Base-by-base conservation (phyloP, 2,888 invertebrate species). In the Lasioglossum morio region DNA sequence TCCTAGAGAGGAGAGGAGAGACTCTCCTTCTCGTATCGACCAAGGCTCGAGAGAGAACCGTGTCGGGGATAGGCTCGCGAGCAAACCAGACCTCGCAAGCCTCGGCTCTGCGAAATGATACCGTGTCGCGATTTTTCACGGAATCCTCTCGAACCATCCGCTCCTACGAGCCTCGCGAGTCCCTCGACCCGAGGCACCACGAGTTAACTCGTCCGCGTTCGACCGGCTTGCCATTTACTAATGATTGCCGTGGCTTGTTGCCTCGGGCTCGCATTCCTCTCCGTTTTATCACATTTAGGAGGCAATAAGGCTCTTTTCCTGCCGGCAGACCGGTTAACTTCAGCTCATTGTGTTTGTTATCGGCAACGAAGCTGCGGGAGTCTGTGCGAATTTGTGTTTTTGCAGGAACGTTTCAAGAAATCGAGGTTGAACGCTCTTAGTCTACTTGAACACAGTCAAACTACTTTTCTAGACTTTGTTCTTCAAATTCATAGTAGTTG, bases 11-110 rank as follows among this genome's bases (percentile, higher is more conserved):
- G 87, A 88, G 89, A 90, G 88, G 88, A 91, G 89, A 89, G 91
- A 82, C 87, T 92, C 91, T 92, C 92, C 91, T 92, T 91, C 88
- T 90, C 91, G 91, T 93, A 92, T 93, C 92, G 92, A 93, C 91
- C 91, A 91, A 89, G 86, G 85, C 90, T 90, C 86, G 76, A 89
- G 87, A 89, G 89, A 80, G 87, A 80, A 60, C 74, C 63, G 46
- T 63, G 76, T 80, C 84, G 77, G 83, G 87, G 82, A 88, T 80
- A 82, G 79, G n/a, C 75, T 81, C 79, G 76, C 84, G 57, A 70
- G 57, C 74, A 75, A 80, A 53, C 34, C 76, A 76, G 57, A 87
- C 43, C 75, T 48, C 48, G 48, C 23, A 70, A 75, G 37, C 63
- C 81, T 79, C 53, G 43, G n/a, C 79, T 72, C 53, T 75, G 37